A percentile compares a stretch with the other conserved stretches of the same genome.
These are phyloP conservation scores for Polietes domitor DNA, from an alignment of 2,888 invertebrate genomes.

Conservation along the genomic window DNA sequence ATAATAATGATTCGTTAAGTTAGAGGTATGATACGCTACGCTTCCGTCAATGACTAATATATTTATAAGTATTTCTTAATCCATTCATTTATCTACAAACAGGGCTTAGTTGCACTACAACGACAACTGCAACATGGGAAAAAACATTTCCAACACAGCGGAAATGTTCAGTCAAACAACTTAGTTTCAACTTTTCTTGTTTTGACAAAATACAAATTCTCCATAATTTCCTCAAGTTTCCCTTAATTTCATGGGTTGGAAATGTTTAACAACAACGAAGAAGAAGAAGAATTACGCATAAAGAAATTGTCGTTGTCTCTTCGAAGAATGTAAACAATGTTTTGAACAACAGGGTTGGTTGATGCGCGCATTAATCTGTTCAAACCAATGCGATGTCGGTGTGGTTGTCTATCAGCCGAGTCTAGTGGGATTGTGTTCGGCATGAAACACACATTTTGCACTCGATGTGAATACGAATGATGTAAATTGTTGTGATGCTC, in stretches of 20 bases:
- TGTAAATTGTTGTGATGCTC: constrained; percentile 8
- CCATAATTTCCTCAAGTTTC: neutral
- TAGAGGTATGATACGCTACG: too few relatives aligned
- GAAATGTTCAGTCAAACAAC: neutral
- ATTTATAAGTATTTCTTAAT: too few relatives aligned
- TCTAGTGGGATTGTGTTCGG: neutral
- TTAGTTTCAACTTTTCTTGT: neutral
- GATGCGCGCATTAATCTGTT: neutral
- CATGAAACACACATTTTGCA: neutral
- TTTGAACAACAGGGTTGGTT: constrained; percentile 11
- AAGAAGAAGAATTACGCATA: neutral
- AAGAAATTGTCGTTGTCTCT: neutral
- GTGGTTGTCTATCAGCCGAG: neutral
- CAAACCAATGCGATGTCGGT: neutral
- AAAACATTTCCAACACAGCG: neutral
- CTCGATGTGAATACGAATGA: neutral
- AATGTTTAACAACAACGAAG: neutral
- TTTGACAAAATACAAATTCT: neutral
- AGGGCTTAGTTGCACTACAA: too few relatives aligned
- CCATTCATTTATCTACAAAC: too few relatives aligned
- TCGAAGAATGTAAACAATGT: constrained; percentile 19
- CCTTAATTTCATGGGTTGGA: neutral
- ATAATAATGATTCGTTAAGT: too few relatives aligned
- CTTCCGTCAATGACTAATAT: too few relatives aligned
- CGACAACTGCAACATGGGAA: too few relatives aligned